Conservation (phyloP, 2,888 invertebrate genomes). For the Neoscelio sp. region DNA sequence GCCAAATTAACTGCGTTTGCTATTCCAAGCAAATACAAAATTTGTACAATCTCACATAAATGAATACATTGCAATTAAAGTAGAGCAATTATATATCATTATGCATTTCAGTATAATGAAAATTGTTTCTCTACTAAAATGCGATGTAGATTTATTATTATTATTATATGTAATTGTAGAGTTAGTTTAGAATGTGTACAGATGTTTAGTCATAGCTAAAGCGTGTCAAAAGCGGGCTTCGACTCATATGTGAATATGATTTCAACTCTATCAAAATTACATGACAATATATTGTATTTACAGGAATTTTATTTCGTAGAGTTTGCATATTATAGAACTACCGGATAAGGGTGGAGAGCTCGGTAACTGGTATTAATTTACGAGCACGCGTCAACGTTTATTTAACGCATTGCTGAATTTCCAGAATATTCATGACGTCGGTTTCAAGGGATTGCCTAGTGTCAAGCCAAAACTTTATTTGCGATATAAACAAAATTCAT, state of each 20-base stretch:
- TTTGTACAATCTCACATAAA: too few relatives aligned
- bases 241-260: conserved; percentile 19
- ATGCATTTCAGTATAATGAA: too few relatives aligned
- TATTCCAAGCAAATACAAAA: neutral
- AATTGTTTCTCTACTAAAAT: too few relatives aligned
- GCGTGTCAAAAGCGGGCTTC: conserved; percentile 1
- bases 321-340: conserved; percentile 69
- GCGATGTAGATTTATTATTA: too few relatives aligned
- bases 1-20: neutral
- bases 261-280: conserved; percentile 49
- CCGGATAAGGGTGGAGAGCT: conserved; percentile 63
- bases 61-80: too few relatives aligned
- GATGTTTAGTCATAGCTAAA: too few relatives aligned
- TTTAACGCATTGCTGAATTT: conserved; percentile 71
- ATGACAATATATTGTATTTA: conserved; percentile 67
- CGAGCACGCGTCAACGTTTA: conserved; percentile 72
- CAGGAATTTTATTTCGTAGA: conserved; percentile 64
- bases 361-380: conserved; percentile 71
- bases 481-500: conserved; percentile 60
- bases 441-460: conserved; percentile 60
- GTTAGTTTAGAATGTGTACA: too few relatives aligned
- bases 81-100: too few relatives aligned
- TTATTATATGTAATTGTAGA: too few relatives aligned
- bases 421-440: conserved; percentile 73
- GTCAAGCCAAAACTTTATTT: conserved; percentile 65